Conservation (phyloP, 1,140 invertebrate species). For the Leptinotarsa texana region DNA sequence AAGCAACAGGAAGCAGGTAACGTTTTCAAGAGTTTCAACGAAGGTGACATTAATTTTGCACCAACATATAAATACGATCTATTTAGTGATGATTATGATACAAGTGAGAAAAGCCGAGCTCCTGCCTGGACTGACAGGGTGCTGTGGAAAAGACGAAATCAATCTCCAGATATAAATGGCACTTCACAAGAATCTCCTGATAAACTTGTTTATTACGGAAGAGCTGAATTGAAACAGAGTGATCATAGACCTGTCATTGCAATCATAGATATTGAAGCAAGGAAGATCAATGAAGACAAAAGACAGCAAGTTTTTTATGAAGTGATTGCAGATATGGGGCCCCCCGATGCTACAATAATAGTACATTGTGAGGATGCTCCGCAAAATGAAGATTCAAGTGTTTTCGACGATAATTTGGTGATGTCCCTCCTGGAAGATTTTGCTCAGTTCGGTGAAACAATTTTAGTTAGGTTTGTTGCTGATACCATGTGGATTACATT, state of each 20-base stretch:
- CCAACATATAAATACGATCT: conserved; percentile 99
- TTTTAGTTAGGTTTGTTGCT: conserved; percentile 86
- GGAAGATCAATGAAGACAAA: conserved; percentile 74
- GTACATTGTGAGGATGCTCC: conserved; percentile 60
- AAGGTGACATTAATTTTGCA: conserved; percentile 89
- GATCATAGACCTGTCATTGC: conserved; percentile 95
- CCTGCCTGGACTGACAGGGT: conserved; percentile 98
- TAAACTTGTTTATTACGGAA: conserved; percentile 85
- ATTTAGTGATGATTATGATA: conserved; percentile 99
- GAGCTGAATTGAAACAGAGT: conserved; percentile 95
- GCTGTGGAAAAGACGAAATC: conserved; percentile 82
- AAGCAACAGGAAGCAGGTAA: conserved; percentile 79
- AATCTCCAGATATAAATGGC: conserved; percentile 64
- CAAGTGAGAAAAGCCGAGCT: conserved; percentile 94
- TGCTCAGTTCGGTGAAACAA: conserved; percentile 79
- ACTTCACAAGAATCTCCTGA: conserved; percentile 61
- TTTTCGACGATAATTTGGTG: conserved; percentile 74
- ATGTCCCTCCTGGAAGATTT: conserved; percentile 72
- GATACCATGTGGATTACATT: conserved; percentile 91
- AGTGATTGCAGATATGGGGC: conserved; percentile 84
- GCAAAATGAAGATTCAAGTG: conserved; percentile 52
- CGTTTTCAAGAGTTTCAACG: conserved; percentile 93
- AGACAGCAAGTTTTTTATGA: conserved; percentile 79
- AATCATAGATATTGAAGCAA: conserved; percentile 85
- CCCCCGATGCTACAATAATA: conserved; percentile 94